Evolutionary conservation across 2,113 vertebrate species (phyloP), one percentile per base, ranked within the genome.

Genomic region (Rafetus swinhoei): DNA sequence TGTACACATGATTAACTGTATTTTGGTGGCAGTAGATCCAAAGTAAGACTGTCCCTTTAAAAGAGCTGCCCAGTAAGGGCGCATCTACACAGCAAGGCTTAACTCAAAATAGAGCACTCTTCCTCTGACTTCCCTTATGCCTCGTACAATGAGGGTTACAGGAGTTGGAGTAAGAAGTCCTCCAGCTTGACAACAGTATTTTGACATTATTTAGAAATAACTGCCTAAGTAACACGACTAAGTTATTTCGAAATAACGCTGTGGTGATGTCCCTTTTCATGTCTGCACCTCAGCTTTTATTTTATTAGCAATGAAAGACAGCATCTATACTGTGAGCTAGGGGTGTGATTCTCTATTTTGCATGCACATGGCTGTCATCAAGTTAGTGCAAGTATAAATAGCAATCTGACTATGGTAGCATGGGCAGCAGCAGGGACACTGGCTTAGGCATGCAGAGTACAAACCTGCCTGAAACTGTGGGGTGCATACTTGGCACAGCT

Each of bases 241-340:
- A 45, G 45, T 45, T 45, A 45, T 45, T 45, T 45, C 45, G 6
- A 45, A 45, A 45, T 45, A 45, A 45, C 45, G 45, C 45, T 65
- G 39, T 1, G 9, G 13, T 4, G 0, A 11, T 54, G 77, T 59
- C 9, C 15, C 24, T 77, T 50, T 27, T 39, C 12, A 11, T 77
- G 35, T 55, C 45, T 55, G 32, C 32, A 18, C 21, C 5, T 6
- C 29, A 79, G 32, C 56, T 69, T 53, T 76, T 7, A 4, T 72
- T 72, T 27, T 0, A 0, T 79, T 57, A n/a, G 18, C 9, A 0
- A 0, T 32, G 52, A 54, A 9, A 77, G n/a, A 18, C n/a, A 21
- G 10, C 35, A 18, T 72, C 18, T 19, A 18, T 4, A 8, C 18
- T 72, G 9, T 16, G 32, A 8, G 15, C 15, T 72, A 35, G 18